Percentiles rank a stretch among this genome's conserved stretches.
These are phyloP conservation scores for Drosophila nikananu DNA, from an alignment of 1,140 invertebrate genomes.

Conservation along the genomic window DNA sequence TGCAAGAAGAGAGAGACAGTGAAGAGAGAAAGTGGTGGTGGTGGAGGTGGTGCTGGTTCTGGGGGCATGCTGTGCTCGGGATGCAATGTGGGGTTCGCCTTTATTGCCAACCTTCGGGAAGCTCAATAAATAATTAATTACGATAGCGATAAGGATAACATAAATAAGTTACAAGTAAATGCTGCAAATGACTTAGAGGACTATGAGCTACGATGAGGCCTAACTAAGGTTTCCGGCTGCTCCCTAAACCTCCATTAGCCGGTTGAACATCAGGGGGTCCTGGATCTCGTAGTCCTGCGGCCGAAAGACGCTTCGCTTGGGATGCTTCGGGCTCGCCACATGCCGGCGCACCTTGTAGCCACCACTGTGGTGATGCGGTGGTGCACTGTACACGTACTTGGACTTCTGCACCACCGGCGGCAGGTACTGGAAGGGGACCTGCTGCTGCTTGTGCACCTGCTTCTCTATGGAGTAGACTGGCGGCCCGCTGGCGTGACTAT, in stretches of 20 bases:
- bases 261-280: constrained; percentile 79
- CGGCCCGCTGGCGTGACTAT: constrained; percentile 20
- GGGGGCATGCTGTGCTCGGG: constrained; percentile 66
- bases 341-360: constrained; percentile 80
- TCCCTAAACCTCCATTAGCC: constrained; percentile 65
- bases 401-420: constrained; percentile 78
- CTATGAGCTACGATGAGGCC: constrained; percentile 41
- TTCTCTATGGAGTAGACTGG: constrained; percentile 76
- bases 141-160: constrained; percentile 33
- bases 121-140: constrained; percentile 58
- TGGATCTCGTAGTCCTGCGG: constrained; percentile 75
- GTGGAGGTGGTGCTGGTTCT: constrained; percentile 33
- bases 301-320: constrained; percentile 40
- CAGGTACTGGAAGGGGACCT: constrained; percentile 63
- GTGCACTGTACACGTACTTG: constrained; percentile 71
- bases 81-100: constrained; percentile 22
- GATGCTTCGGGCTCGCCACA: constrained; percentile 20
- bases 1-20: constrained; percentile 23
- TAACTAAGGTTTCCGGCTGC: neutral
- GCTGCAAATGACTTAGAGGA: constrained; percentile 78
- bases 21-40: constrained; percentile 10
- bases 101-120: constrained; percentile 40
- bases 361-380: constrained; percentile 42
- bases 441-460: constrained; percentile 74
- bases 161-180: constrained; percentile 76